Conservation (phyloP, 2,113 vertebrate species). For the Phycodurus eques region DNA sequence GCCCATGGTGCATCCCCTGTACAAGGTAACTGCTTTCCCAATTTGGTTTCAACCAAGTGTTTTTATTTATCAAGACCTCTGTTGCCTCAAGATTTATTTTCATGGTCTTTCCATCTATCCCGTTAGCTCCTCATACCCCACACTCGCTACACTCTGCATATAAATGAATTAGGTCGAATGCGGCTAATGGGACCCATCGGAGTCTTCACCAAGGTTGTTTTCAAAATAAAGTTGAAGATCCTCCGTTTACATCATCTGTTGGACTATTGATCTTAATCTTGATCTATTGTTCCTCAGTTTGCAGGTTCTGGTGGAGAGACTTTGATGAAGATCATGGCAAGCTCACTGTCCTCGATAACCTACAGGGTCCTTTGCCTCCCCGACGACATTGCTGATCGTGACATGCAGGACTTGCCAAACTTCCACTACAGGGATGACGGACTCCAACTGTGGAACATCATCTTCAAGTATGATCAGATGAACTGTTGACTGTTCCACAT, state of each 20-base stretch:
- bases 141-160: conserved; percentile 64
- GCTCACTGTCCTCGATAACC: conserved; percentile 44
- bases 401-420: conserved; percentile 57
- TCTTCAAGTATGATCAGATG: conserved; percentile 57
- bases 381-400: conserved; percentile 70
- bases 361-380: conserved; percentile 77
- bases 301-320: conserved; percentile 48
- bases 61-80: neutral
- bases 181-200: conserved; percentile 44
- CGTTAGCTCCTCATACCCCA: conserved; percentile 59
- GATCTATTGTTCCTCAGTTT: conserved; percentile 25
- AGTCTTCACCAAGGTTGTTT: conserved; percentile 41
- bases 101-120: neutral
- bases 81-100: neutral
- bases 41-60: neutral
- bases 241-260: neutral
- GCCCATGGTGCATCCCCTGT: conserved; percentile 73
- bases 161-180: conserved; percentile 48
- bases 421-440: conserved; percentile 80
- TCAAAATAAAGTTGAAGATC: neutral
- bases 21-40: conserved; percentile 62
- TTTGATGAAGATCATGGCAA: conserved; percentile 31
- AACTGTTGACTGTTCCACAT: no score
- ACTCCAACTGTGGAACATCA: conserved; percentile 73
- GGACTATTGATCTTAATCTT: neutral